A percentile compares a stretch with the other conserved stretches of the same genome.
Evolutionary conservation across 2,888 invertebrate genomes (phyloP).

Genomic region (Metellina segmentata): DNA sequence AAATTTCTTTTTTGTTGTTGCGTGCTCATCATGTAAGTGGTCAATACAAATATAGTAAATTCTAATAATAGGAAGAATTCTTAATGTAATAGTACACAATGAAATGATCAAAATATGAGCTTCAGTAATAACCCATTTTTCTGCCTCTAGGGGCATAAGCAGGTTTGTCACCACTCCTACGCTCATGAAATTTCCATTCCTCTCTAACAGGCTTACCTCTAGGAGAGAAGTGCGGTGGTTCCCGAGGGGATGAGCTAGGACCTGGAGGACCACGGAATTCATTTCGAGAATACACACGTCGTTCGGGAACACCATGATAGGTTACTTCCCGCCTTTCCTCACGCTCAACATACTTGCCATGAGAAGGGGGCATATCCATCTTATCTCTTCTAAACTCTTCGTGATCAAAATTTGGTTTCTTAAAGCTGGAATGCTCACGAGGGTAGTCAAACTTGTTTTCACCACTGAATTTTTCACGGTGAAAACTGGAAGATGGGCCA

Average conservation of each 20-base stretch:
- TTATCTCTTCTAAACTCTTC: conserved; percentile 68
- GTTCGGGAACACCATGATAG: conserved; percentile 62
- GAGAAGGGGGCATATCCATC: not conserved
- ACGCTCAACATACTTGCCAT: conserved; percentile 52
- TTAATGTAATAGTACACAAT: too few species aligned
- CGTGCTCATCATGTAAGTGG: too few species aligned
- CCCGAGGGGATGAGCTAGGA: conserved; percentile 45
- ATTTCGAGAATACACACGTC: conserved; percentile 64
- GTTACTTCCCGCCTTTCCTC: conserved; percentile 68
- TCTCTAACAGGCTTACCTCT: conserved; percentile 62
- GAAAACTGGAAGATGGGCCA: conserved; percentile 46
- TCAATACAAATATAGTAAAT: too few species aligned
- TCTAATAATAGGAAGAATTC: too few species aligned
- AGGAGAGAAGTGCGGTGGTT: conserved; percentile 29
- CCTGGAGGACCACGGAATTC: conserved; percentile 65
- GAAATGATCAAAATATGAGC: too few species aligned
- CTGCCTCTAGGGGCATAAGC: conserved; percentile 40
- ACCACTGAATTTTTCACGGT: conserved; percentile 28
- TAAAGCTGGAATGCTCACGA: conserved; percentile 59
- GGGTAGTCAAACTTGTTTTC: conserved; percentile 55
- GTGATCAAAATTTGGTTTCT: conserved; percentile 57
- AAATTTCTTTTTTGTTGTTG: too few species aligned
- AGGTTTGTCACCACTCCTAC: conserved; percentile 45
- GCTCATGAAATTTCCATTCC: conserved; percentile 70
- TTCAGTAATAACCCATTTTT: conserved; percentile 44